phyloP scores from a whole-genome alignment of 2,113 vertebrate species.

The Saguinus imperator region DNA sequence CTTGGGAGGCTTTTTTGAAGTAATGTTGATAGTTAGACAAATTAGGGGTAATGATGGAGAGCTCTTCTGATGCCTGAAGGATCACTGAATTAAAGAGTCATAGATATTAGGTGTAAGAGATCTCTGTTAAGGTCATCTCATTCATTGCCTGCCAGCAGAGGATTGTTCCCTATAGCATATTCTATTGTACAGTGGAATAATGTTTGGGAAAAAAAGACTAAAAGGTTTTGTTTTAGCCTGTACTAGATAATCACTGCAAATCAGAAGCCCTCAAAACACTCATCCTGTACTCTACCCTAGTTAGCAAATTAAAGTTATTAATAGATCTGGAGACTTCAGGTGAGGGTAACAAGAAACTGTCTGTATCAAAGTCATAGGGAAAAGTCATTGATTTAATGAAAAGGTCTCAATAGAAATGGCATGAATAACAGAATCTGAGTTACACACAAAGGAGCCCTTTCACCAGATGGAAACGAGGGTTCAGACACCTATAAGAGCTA shows the following conservation, averaged over 20 bases:
- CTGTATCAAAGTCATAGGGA: neutral
- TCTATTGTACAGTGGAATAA: slow-evolving; percentile 39
- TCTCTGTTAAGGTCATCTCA: slow-evolving; percentile 28
- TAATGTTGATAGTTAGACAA: slow-evolving; percentile 52
- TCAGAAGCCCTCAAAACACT: slow-evolving; percentile 21
- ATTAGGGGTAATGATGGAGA: slow-evolving; percentile 72
- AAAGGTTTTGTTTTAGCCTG: slow-evolving; percentile 22
- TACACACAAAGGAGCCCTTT: slow-evolving; percentile 9
- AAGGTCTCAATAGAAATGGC: neutral
- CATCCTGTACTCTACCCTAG: neutral
- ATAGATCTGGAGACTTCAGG: slow-evolving; percentile 19
- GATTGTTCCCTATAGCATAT: slow-evolving; percentile 4
- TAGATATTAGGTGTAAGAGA: neutral
- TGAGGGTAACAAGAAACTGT: slow-evolving; percentile 42
- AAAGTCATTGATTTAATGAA: slow-evolving; percentile 39
- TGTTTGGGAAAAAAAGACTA: neutral
- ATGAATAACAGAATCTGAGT: neutral
- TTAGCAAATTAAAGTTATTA: slow-evolving; percentile 70
- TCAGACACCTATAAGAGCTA: neutral
- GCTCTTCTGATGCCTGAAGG: slow-evolving; percentile 65
- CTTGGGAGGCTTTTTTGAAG: slow-evolving; percentile 67
- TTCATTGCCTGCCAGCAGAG: neutral
- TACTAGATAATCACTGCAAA: neutral
- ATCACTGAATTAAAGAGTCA: slow-evolving; percentile 63
- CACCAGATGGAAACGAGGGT: neutral